Base-by-base conservation (phyloP, 2,888 invertebrate genomes). In the Euclidia mi region DNA sequence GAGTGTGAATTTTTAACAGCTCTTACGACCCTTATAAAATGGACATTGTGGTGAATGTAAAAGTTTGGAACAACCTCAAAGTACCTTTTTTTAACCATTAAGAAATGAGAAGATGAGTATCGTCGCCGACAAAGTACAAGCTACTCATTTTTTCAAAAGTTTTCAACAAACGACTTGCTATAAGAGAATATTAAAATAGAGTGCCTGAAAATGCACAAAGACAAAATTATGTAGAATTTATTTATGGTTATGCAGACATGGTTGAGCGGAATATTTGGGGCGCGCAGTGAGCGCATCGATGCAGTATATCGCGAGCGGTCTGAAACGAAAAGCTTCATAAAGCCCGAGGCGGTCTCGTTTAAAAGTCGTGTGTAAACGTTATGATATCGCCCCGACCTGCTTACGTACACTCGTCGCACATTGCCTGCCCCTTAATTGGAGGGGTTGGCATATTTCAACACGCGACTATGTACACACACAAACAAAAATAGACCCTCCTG, bases 391-490 rank as follows among this genome's bases (percentile, higher is more conserved):
- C 56, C 52, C 84, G 85, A 84, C 89, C 87, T 89, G 91, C 89
- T 90, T 90, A 87, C 87, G 85, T 87, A 87, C 84, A 85, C 88
- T 90, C 85, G 85, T 86, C 86, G 89, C 86, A 88, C 89, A 90
- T 89, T 87, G 82, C 88, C 84, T 84, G 84, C 88, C 85, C 86
- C 89, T 89, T 92, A 92, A 92, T 92, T 92, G 91, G 88, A 90
- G 90, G 85, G 88, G 87, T 79, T 84, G 85, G 80, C 76, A 80
- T 77, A 82, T 80, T 80, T 79, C 76, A 78, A 81, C 91, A 91
- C 90, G 90, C 90, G 81, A 89, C 81, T 78, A 64, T 76, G 70
- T 70, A 79, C 65, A 79, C 71, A 79, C 56, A 76, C 86, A 89
- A 84, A 86, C 84, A 82, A 91, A 90, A 84, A 79, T 83, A 79